These are phyloP conservation scores for Cheilosia grossa DNA, from an alignment of 2,888 invertebrate genomes.

Conservation along the genomic window DNA sequence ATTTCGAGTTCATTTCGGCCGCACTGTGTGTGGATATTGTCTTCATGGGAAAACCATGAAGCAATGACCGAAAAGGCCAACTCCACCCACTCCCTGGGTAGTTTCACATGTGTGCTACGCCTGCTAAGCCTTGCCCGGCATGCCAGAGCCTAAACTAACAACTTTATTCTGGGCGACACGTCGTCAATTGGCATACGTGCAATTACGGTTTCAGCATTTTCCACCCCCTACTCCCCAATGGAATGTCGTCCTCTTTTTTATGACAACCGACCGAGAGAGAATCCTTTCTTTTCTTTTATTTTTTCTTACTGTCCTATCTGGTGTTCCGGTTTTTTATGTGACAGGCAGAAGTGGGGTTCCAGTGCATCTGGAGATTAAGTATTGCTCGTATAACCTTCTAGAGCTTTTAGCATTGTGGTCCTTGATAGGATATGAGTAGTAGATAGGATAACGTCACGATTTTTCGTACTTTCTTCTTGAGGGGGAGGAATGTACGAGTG, in stretches of 20 bases:
- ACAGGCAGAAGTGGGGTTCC: slow-evolving; percentile 46
- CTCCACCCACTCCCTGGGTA: slow-evolving; percentile 8
- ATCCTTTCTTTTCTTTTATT: slow-evolving; percentile 34
- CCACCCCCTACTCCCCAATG: slow-evolving; percentile 1
- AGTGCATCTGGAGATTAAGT: slow-evolving; percentile 74
- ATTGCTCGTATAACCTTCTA: slow-evolving; percentile 68
- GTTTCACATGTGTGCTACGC: slow-evolving; percentile 9
- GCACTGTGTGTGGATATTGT: slow-evolving; percentile 50
- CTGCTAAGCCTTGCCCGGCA: slow-evolving; percentile 40
- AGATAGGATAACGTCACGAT: slow-evolving; percentile 65
- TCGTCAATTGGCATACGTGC: slow-evolving; percentile 75
- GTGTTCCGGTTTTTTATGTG: slow-evolving; percentile 57
- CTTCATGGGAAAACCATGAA: slow-evolving; percentile 64
- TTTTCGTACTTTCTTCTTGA: slow-evolving; percentile 22
- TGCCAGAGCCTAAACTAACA: slow-evolving; percentile 67
- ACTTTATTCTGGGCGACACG: slow-evolving; percentile 69
- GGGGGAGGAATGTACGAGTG: slow-evolving; percentile 11
- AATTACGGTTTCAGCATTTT: slow-evolving; percentile 70
- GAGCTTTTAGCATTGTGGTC: slow-evolving; percentile 67
- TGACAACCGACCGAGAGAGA: slow-evolving; percentile 41
- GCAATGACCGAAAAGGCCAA: slow-evolving; percentile 62
- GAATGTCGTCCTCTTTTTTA: slow-evolving; percentile 55
- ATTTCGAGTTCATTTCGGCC: slow-evolving; percentile 36
- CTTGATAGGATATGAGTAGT: slow-evolving; percentile 59
- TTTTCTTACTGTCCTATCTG: not conserved